Percentiles rank a stretch among this genome's conserved stretches.
phyloP scores from a whole-genome alignment of 2,888 invertebrate genomes.

The Lypha dubia region DNA sequence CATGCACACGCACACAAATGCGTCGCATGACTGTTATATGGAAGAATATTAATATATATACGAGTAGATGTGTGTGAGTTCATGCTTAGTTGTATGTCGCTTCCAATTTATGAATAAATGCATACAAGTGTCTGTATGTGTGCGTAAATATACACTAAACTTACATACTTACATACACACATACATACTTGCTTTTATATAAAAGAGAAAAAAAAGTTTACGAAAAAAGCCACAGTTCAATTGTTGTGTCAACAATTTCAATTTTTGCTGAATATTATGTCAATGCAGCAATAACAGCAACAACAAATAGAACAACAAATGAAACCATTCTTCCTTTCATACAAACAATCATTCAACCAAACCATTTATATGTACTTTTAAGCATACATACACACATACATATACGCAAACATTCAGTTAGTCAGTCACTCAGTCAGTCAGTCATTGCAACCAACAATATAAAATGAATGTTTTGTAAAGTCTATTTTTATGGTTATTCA shows the following conservation, averaged over 20 bases:
- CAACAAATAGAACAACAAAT: slow-evolving; percentile 46
- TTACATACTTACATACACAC: slow-evolving; percentile 31
- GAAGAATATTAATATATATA: not conserved
- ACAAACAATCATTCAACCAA: slow-evolving; percentile 37
- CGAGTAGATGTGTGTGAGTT: not conserved
- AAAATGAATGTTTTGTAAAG: slow-evolving; percentile 55
- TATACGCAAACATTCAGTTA: slow-evolving; percentile 22
- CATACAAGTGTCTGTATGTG: too few species aligned
- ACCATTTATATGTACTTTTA: slow-evolving; percentile 6
- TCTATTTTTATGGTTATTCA: slow-evolving; percentile 56
- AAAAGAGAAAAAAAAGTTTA: slow-evolving; percentile 55
- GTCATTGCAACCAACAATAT: slow-evolving; percentile 37
- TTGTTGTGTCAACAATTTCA: slow-evolving; percentile 75
- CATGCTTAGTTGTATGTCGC: not conserved
- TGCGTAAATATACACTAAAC: too few species aligned
- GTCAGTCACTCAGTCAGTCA: too few species aligned
- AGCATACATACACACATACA: too few species aligned
- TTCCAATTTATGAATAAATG: slow-evolving; percentile 20
- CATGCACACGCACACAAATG: slow-evolving; percentile 57
- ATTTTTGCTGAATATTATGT: slow-evolving; percentile 72
- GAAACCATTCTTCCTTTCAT: slow-evolving; percentile 47
- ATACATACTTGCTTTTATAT: not conserved
- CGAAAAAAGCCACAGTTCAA: slow-evolving; percentile 71
- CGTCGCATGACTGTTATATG: slow-evolving; percentile 33
- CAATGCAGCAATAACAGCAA: slow-evolving; percentile 61